Base-by-base conservation (phyloP, 1,140 invertebrate genomes). In the Oscheius sp. region DNA sequence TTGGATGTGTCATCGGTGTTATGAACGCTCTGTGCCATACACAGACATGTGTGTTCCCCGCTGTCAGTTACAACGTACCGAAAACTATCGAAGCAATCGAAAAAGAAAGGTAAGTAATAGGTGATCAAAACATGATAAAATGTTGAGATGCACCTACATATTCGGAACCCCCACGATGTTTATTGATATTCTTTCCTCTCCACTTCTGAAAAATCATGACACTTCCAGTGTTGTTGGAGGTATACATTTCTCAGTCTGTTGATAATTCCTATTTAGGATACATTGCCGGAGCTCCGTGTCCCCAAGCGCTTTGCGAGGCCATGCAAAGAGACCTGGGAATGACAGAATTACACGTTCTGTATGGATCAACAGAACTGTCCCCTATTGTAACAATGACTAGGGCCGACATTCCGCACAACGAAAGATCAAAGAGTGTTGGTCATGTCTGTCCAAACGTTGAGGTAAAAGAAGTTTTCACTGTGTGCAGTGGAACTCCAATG, bases 141-240 rank as follows among this genome's bases (percentile, higher is more conserved):
- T n/a, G n/a, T n/a, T 31, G 13, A 59, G 89, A 88, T 93, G 92
- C 79, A 90, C 89, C 1, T 81, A 91, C 2, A 83, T 92, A 13
- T 91, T 91, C 78, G 94, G 94, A 7, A 96, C 94, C 0, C 95
- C 95, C 2, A 97, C 94, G 0, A 97, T 98, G 94, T 93, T 91
- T 83, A 90, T 95, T 64, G 93, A 96, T 84, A 87, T 93, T 42
- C 78, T 93, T 46, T 69, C 64, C 23, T 31, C 69, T 68, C 70
- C 71, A 2, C 46, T 77, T 2, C 31, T 71, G 46, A 62, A 63
- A n/a, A 28, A 78, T 28, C 74, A 42, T 34, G 78, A 81, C 49
- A 31, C 69, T 34, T 46, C 61, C 4, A 71, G 75, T 26, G 26
- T 36, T 32, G 28, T 7, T 63, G 45, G 31, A 49, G 77, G 68